Base-by-base conservation (phyloP, 2,113 vertebrate genomes). In the Anhinga anhinga region DNA sequence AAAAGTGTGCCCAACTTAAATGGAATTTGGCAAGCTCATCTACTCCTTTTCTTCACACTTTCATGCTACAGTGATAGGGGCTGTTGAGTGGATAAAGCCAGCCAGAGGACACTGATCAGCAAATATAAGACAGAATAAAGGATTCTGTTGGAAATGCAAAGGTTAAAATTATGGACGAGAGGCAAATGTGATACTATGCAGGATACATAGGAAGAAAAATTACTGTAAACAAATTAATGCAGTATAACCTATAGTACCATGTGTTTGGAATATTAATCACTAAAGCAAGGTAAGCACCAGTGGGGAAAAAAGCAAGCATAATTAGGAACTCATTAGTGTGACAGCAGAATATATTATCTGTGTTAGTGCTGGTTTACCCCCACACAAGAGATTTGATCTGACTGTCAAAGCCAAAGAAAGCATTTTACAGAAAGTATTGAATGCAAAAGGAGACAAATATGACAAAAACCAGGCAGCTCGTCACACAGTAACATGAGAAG, bases 291-390 rank as follows among this genome's bases (percentile, higher is more conserved):
- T 94, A 96, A 88, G 70, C 18, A 72, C 36, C 70, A 88, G 36
- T 65, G 62, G 65, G 66, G 10, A 59, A 90, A 95, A 95, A 92
- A 80, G 34, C 49, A 77, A 88, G 74, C 34, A 53, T 94, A 96
- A 97, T 97, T 96, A 94, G 49, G 53, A 94, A 80, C 53, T 96
- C 93, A 83, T 96, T 95, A 96, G 34, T 66, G 38, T 95, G 88
- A 86, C 93, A 90, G 92, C 53, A 88, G 91, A 96, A 97, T 94
- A 95, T 80, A 94, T 96, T 94, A 93, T 49, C 86, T 84, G 10
- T 72, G 50, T 42, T 90, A 83, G 34, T 50, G 22, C 25, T 52
- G 44, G 36, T 47, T 91, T 94, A 69, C 40, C 66, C 52, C 32
- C 62, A 77, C 79, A 81, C 27, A 45, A 93, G 74, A 93, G 91